A percentile compares a stretch with the other conserved stretches of the same genome.
Evolutionary conservation across 1,140 invertebrate genomes (phyloP).

Genomic region (Lamellibrachia luymesi): DNA sequence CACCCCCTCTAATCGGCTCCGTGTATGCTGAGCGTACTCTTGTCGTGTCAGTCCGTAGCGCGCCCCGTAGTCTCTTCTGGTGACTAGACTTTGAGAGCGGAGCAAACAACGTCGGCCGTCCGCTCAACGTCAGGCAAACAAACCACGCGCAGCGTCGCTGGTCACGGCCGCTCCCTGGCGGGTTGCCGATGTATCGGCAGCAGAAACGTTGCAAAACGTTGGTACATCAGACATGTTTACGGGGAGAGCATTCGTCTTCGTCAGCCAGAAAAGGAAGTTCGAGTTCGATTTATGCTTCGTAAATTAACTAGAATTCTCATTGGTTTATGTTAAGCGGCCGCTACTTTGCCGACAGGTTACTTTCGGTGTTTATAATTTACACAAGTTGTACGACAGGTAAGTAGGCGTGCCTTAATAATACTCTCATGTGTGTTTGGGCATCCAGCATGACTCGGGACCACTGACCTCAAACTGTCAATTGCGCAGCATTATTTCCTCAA

Average conservation of each 20-base stretch:
- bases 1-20: neutral
- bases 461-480: too few species aligned
- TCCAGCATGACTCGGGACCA: too few species aligned
- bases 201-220: neutral
- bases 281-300: neutral
- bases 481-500: too few species aligned
- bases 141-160: neutral
- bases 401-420: neutral
- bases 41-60: neutral
- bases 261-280: neutral
- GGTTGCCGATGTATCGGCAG: neutral
- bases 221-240: neutral
- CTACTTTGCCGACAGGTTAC: neutral
- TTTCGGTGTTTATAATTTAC: neutral
- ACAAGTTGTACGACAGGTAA: neutral
- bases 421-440: neutral
- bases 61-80: neutral
- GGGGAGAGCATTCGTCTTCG: neutral
- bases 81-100: neutral
- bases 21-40: neutral
- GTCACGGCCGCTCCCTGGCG: neutral
- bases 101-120: neutral
- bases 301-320: neutral
- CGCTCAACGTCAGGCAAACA: neutral
- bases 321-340: too few species aligned